Percentiles rank a stretch among this genome's conserved stretches.
Conservation (phyloP, 2,888 invertebrate genomes). For the Pyralis farinalis region DNA sequence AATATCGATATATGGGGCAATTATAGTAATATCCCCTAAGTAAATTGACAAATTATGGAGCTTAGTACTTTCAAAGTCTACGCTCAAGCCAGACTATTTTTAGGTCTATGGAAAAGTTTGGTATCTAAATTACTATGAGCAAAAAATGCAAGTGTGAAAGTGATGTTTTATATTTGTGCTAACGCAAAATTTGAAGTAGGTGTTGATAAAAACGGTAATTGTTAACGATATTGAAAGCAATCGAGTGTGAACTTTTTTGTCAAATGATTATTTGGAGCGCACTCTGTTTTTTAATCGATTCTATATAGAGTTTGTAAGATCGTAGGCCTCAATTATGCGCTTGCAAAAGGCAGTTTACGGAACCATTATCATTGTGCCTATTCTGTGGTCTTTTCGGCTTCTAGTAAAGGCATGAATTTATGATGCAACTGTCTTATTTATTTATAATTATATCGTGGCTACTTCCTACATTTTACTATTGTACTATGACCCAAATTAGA, state of each 20-base stretch:
- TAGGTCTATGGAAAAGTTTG: background rate
- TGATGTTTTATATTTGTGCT: slow-evolving; percentile 2
- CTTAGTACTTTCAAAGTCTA: too few species aligned
- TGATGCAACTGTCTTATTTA: too few species aligned
- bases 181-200: slow-evolving; percentile 3
- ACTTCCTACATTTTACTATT: too few species aligned
- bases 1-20: too few species aligned
- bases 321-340: slow-evolving; percentile 9
- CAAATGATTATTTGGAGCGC: slow-evolving; percentile 8
- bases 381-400: background rate
- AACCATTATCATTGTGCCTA: background rate
- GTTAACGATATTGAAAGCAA: slow-evolving; percentile 7
- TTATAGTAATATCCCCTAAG: too few species aligned
- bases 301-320: slow-evolving; percentile 1
- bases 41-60: too few species aligned
- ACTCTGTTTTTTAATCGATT: background rate
- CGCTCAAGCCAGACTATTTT: too few species aligned
- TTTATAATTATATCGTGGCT: too few species aligned
- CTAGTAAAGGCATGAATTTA: too few species aligned
- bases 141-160: slow-evolving; percentile 6
- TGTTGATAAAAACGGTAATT: slow-evolving; percentile 8
- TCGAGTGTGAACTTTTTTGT: slow-evolving; percentile 7
- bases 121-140: background rate
- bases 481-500: too few species aligned
- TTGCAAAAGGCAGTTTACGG: slow-evolving; percentile 6